Base-by-base conservation (phyloP, 1,140 invertebrate genomes). In the Lethocerus indicus region DNA sequence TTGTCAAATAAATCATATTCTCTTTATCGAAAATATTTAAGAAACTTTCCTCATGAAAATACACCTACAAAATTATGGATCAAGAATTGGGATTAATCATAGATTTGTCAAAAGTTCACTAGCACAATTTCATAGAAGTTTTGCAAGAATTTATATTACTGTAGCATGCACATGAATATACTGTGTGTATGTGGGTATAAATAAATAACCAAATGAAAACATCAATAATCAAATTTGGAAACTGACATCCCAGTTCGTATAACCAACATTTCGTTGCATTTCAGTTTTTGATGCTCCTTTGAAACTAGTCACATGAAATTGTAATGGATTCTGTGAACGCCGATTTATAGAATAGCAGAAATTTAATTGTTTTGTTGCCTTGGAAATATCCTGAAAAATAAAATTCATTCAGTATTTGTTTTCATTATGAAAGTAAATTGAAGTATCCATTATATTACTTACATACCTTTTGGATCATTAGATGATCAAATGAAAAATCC, bases 341-440 rank as follows among this genome's bases (percentile, higher is more conserved):
- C 95, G 74, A 63, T 98, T 98, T 39, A 87, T 72, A 9, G 90
- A 84, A 61, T 98, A 98, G 62, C 92, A 92, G 49, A 87, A 74
- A 52, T 88, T 71, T 55, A 97, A 76, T 70, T 98, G 95, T 66
- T 95, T 93, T 4, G 87, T 75, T 52, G 90, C 79, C 73, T 94
- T 94, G 42, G 74, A 77, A 50, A 93, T 73, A 65, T 93, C 87
- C 65, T 74, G 55, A 49, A 61, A 63, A 57, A 51, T 59, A 27
- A 29, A 28, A 16, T 40, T 6, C 21, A 40, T 7, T 7, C n/a
- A 16, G 21, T 16, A 36, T 36, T 36, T 2, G 20, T 2, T 36
- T 36, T 36, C 35, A 36, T 18, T 3, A 14, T 7, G 7, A 36
- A 16, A 36, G n/a, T 36, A 14, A 36, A 36, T 7, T n/a, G n/a